Conservation (phyloP, 2,113 vertebrate genomes). For the Pagrus major region DNA sequence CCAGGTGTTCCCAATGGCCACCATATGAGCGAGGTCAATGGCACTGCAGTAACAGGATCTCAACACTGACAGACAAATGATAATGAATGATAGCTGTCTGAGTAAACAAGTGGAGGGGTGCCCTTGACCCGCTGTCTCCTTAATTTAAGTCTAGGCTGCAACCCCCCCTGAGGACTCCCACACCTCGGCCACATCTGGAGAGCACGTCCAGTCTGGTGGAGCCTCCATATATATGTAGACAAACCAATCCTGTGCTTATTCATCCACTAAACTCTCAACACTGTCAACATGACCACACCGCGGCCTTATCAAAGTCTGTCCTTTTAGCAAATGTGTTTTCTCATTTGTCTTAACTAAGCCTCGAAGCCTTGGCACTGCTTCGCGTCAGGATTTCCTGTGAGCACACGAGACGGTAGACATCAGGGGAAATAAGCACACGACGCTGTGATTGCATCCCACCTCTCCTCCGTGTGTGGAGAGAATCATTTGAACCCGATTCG, state of each 20-base stretch:
- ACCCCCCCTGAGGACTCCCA: constrained; percentile 54
- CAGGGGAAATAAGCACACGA: constrained; percentile 77
- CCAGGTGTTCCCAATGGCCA: constrained; percentile 46
- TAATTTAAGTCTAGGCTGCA: constrained; percentile 69
- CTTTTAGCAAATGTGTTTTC: constrained; percentile 51
- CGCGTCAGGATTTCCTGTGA: constrained; percentile 51
- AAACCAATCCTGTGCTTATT: constrained; percentile 44
- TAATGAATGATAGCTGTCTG: constrained; percentile 85
- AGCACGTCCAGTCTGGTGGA: constrained; percentile 27
- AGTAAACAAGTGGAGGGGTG: constrained; percentile 81
- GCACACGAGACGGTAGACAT: constrained; percentile 58
- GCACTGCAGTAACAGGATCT: constrained; percentile 76
- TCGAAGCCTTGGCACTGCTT: constrained; percentile 9
- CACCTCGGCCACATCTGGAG: constrained; percentile 78
- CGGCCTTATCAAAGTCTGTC: constrained; percentile 32
- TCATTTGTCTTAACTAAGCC: constrained; percentile 46
- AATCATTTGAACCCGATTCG: constrained; percentile 71
- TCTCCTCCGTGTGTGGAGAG: constrained; percentile 63
- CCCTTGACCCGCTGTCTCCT: constrained; percentile 82
- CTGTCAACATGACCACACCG: constrained; percentile 10
- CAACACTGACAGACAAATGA: constrained; percentile 82
- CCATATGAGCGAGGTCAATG: constrained; percentile 58
- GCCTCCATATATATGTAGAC: background rate
- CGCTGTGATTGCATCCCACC: constrained; percentile 68
- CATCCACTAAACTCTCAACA: background rate